These are phyloP conservation scores for Cyclophora punctaria DNA, from an alignment of 2,888 invertebrate species.

Conservation along the genomic window DNA sequence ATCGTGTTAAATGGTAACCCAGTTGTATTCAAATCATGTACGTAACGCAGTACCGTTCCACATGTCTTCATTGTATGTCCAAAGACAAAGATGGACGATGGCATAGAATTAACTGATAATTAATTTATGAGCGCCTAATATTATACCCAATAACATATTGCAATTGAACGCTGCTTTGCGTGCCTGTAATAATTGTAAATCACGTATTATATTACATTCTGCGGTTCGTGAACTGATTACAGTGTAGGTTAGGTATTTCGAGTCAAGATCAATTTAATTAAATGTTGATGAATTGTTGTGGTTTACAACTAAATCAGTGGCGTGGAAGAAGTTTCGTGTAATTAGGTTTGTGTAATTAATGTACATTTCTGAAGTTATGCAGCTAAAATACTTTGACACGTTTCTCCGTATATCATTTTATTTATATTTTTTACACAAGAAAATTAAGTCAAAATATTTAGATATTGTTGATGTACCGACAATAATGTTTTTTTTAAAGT, in stretches of 20 bases:
- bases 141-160: constrained; percentile 47
- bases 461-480: too few species aligned
- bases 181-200: constrained; percentile 32
- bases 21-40: too few species aligned
- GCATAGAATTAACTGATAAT: constrained; percentile 59
- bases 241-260: neutral
- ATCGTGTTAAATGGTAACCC: too few species aligned
- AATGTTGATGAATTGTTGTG: neutral
- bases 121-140: constrained; percentile 47
- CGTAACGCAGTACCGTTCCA: too few species aligned
- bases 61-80: constrained; percentile 20
- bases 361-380: too few species aligned
- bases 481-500: too few species aligned
- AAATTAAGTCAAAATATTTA: too few species aligned
- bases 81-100: constrained; percentile 39
- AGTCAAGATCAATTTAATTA: neutral
- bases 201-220: constrained; percentile 22
- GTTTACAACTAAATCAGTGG: too few species aligned
- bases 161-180: constrained; percentile 34
- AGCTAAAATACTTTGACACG: too few species aligned
- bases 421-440: too few species aligned
- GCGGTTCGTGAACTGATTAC: constrained; percentile 12
- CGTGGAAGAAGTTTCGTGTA: neutral
- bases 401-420: too few species aligned
- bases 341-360: too few species aligned